A percentile compares a stretch with the other conserved stretches of the same genome.
Evolutionary conservation across 2,113 vertebrate species (phyloP).

Genomic region (Cnemophilus loriae): DNA sequence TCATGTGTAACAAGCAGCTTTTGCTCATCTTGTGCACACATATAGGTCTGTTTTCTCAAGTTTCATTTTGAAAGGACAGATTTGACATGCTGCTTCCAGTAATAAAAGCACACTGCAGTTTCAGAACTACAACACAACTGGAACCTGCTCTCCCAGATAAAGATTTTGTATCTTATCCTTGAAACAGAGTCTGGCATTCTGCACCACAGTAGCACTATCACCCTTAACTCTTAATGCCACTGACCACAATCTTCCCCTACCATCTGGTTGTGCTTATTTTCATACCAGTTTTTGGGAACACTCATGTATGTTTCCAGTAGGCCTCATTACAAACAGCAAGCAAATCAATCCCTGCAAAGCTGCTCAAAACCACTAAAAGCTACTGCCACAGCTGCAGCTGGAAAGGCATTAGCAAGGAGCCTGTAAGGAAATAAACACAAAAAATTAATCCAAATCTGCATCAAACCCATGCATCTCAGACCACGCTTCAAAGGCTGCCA

Average conservation of each 20-base stretch:
- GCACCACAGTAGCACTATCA: rapidly evolving
- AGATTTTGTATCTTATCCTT: not conserved
- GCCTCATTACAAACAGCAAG: not conserved
- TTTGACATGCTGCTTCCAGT: not conserved
- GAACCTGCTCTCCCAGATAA: not conserved
- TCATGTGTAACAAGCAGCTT: not conserved
- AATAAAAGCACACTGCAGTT: not conserved
- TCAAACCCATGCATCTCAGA: not conserved
- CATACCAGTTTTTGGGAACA: not conserved
- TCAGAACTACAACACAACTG: not conserved
- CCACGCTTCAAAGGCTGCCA: not conserved
- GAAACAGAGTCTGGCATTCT: not conserved
- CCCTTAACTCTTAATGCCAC: not conserved
- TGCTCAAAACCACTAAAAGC: not conserved
- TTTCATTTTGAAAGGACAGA: not conserved
- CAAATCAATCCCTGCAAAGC: not conserved
- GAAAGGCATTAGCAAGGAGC: not conserved
- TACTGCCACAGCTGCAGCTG: not conserved
- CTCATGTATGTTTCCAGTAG: not conserved
- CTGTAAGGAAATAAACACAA: not conserved
- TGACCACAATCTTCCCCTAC: not conserved
- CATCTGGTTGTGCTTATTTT: not conserved
- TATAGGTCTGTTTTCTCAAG: not conserved
- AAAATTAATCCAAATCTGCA: not conserved
- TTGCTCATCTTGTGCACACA: not conserved